These are phyloP conservation scores for Mycalesis mineus DNA, from an alignment of 2,888 invertebrate species.

Conservation along the genomic window DNA sequence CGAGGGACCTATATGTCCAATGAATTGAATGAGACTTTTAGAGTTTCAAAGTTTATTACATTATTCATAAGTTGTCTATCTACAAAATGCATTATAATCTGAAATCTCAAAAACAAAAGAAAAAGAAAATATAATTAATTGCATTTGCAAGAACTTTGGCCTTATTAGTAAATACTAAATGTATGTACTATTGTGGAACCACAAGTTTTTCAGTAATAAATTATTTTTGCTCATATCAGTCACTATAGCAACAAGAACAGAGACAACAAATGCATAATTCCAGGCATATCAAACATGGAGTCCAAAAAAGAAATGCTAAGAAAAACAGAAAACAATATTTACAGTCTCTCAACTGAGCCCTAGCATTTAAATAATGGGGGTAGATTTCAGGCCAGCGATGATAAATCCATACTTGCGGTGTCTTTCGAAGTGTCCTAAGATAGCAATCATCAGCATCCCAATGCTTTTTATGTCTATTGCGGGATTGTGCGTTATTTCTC, in stretches of 20 bases:
- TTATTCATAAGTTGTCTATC: too few species aligned
- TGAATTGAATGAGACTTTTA: too few species aligned
- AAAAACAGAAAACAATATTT: constrained; percentile 34
- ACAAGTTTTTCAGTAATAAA: not conserved
- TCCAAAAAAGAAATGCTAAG: constrained; percentile 42
- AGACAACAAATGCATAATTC: constrained; percentile 43
- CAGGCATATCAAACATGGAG: constrained; percentile 45
- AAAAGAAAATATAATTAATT: too few species aligned
- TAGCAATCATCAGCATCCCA: constrained; percentile 41
- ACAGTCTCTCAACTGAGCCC: constrained; percentile 34
- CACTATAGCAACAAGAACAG: constrained; percentile 42
- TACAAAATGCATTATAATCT: too few species aligned
- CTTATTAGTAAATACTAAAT: too few species aligned
- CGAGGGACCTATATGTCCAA: too few species aligned
- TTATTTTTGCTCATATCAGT: constrained; percentile 16
- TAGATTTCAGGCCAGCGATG: constrained; percentile 39
- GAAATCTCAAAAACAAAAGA: too few species aligned
- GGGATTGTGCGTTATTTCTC: not conserved
- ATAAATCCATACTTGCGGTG: constrained; percentile 40
- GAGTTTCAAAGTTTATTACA: too few species aligned
- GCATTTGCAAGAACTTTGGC: too few species aligned
- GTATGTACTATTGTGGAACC: too few species aligned
- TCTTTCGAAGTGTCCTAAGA: constrained; percentile 38
- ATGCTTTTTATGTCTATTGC: constrained; percentile 13
- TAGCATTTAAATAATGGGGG: constrained; percentile 33